Evolutionary conservation across 2,888 invertebrate species (phyloP).

Genomic region (Ephialtes manifestator): DNA sequence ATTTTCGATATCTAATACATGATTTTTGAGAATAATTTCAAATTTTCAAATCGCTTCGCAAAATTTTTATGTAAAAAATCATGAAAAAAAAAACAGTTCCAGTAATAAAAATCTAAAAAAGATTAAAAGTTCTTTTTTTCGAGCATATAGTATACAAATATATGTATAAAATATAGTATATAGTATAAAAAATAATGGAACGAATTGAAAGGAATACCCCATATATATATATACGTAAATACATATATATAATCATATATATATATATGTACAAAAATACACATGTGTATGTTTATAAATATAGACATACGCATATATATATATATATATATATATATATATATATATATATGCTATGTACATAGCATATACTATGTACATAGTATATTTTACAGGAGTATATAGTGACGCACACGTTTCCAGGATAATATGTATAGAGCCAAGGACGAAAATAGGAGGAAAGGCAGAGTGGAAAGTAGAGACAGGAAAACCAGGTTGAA

Average conservation of each 20-base stretch:
- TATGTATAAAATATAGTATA: too few relatives aligned
- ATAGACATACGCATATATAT: background rate
- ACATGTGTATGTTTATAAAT: background rate
- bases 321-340: background rate
- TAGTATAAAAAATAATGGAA: too few relatives aligned
- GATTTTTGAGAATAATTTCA: too few relatives aligned
- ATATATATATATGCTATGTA: too few relatives aligned
- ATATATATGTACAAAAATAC: background rate
- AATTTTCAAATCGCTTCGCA: too few relatives aligned
- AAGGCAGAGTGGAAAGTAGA: conserved; percentile 34
- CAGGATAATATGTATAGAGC: conserved; percentile 30
- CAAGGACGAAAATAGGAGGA: conserved; percentile 9
- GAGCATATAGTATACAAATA: too few relatives aligned
- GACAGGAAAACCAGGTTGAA: conserved; percentile 50
- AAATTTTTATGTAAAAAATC: too few relatives aligned
- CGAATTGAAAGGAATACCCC: too few relatives aligned
- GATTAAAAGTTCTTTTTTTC: too few relatives aligned
- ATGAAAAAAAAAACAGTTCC: too few relatives aligned
- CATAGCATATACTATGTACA: background rate
- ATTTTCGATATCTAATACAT: too few relatives aligned
- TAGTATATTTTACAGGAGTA: background rate
- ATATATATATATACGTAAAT: conserved; percentile 21
- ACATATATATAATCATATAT: conserved; percentile 16
- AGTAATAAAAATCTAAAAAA: too few relatives aligned
- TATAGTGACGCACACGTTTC: conserved; percentile 4